phyloP scores from a whole-genome alignment of 2,888 invertebrate species.

The Ligdia adustata region DNA sequence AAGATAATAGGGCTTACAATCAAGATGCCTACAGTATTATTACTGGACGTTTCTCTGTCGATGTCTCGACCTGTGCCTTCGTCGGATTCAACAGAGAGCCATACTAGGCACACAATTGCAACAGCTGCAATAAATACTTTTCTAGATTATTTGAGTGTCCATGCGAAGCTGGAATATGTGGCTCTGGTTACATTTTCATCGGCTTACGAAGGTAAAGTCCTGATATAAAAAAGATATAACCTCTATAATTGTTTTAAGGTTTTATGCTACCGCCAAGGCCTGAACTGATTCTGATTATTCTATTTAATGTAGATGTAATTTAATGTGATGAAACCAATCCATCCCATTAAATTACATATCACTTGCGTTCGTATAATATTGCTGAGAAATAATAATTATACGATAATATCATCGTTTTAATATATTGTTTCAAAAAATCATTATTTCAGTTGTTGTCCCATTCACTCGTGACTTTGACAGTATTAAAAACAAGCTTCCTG shows the following conservation, averaged over 20 bases:
- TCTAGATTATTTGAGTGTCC: constrained; percentile 68
- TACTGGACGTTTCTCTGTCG: constrained; percentile 73
- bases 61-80: constrained; percentile 73
- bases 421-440: too few species aligned
- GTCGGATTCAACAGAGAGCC: constrained; percentile 64
- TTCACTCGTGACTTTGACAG: constrained; percentile 95
- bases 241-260: too few species aligned
- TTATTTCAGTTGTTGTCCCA: constrained; percentile 87
- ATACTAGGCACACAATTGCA: constrained; percentile 69
- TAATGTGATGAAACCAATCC: too few species aligned
- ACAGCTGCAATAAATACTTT: constrained; percentile 69
- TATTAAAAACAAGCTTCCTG: constrained; percentile 89
- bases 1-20: too few species aligned
- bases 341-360: too few species aligned
- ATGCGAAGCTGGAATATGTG: constrained; percentile 75
- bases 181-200: constrained; percentile 73
- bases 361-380: too few species aligned
- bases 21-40: constrained; percentile 73
- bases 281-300: too few species aligned
- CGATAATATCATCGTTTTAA: too few species aligned
- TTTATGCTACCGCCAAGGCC: too few species aligned
- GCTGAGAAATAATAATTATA: too few species aligned
- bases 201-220: constrained; percentile 64
- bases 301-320: too few species aligned
- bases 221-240: too few species aligned